Evolutionary conservation across 2,113 vertebrate genomes (phyloP).

Genomic region (Lepus americanus): DNA sequence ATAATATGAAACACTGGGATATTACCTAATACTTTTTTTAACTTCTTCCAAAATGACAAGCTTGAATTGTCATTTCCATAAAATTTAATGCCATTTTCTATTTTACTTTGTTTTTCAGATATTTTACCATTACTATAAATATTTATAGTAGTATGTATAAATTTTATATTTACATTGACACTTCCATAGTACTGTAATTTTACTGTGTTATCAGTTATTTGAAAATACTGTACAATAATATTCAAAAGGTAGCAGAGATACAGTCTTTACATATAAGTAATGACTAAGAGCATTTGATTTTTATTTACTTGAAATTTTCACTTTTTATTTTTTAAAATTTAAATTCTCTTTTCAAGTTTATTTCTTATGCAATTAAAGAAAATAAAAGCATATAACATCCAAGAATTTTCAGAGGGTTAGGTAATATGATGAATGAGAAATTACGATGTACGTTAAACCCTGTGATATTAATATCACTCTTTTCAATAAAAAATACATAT

Average conservation of each 20-base stretch:
- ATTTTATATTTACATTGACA: not conserved
- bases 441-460: too few species aligned
- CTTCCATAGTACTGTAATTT: not conserved
- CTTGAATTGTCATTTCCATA: not conserved
- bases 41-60: not conserved
- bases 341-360: too few species aligned
- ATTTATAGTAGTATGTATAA: not conserved
- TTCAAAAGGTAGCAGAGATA: not conserved
- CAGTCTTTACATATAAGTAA: not conserved
- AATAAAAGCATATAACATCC: too few species aligned
- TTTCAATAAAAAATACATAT: too few species aligned
- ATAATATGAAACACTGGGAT: not conserved
- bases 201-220: not conserved
- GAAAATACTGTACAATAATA: not conserved
- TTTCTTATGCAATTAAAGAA: too few species aligned
- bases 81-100: not conserved
- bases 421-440: too few species aligned
- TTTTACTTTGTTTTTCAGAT: not conserved
- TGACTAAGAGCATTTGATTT: not conserved
- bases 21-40: not conserved
- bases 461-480: too few species aligned
- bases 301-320: not conserved
- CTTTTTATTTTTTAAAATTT: too few species aligned
- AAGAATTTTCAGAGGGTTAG: too few species aligned
- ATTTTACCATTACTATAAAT: not conserved